These are phyloP conservation scores for Halcyon senegalensis DNA, from an alignment of 2,113 vertebrate species.

Conservation along the genomic window DNA sequence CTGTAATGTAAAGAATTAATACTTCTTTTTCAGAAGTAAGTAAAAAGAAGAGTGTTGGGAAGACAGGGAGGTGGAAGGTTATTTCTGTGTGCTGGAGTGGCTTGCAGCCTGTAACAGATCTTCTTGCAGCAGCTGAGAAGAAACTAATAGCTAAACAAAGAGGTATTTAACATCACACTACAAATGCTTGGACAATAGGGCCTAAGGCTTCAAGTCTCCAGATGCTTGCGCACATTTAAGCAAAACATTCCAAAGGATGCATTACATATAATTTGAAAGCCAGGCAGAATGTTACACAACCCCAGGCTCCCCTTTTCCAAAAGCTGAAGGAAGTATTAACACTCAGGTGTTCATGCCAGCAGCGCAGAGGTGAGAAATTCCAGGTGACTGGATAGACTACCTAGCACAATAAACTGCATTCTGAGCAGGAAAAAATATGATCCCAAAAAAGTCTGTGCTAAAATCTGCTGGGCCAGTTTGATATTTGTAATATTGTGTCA, in stretches of 20 bases:
- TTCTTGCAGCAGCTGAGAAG: conserved; percentile 48
- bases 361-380: background rate
- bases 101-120: conserved; percentile 32
- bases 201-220: conserved; percentile 1
- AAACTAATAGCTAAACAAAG: conserved; percentile 49
- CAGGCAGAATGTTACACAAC: background rate
- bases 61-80: background rate
- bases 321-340: background rate
- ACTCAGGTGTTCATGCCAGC: background rate
- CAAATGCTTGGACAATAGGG: conserved; percentile 14
- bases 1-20: background rate
- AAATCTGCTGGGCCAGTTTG: background rate
- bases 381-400: background rate
- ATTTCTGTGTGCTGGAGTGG: background rate
- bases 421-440: background rate
- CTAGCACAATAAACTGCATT: background rate
- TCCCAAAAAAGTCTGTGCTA: background rate
- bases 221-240: background rate
- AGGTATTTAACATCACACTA: conserved; percentile 22
- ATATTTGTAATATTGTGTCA: accelerated
- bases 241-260: conserved; percentile 36
- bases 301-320: background rate
- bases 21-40: background rate
- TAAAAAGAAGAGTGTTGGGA: background rate
- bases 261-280: conserved; percentile 18